Percentiles rank a stretch among this genome's conserved stretches.
Evolutionary conservation across 2,113 vertebrate genomes (phyloP).

Genomic region (Pelusios castaneus): DNA sequence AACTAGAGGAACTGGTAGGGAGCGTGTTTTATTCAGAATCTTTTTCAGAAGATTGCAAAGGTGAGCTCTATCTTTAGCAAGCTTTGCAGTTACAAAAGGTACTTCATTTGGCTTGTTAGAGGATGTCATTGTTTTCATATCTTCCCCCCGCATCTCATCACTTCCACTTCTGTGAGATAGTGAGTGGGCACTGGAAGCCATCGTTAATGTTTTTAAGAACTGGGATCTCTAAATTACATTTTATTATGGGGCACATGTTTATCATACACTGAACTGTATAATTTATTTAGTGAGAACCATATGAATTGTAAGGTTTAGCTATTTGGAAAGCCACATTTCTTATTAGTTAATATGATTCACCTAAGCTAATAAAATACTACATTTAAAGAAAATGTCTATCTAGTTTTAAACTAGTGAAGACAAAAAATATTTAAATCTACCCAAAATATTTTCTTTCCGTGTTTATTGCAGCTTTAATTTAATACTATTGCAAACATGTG

Average conservation of each 20-base stretch:
- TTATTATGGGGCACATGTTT: neutral
- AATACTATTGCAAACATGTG: neutral
- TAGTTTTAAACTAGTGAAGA: neutral
- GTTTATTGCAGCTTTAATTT: neutral
- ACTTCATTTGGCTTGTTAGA: neutral
- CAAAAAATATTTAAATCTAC: neutral
- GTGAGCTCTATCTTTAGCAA: neutral
- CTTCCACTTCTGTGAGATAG: neutral
- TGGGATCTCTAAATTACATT: fast-evolving
- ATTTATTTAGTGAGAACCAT: neutral
- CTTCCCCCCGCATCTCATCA: neutral
- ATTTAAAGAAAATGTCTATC: neutral
- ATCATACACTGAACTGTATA: neutral
- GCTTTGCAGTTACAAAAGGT: neutral
- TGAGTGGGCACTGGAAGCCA: neutral
- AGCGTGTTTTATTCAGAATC: neutral
- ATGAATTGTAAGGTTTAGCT: neutral
- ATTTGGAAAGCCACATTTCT: neutral
- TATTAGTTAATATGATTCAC: neutral
- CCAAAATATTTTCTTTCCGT: neutral
- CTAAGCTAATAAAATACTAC: neutral
- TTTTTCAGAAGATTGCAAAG: neutral
- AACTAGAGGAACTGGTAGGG: neutral
- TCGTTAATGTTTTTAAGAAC: neutral
- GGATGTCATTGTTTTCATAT: fast-evolving